Base-by-base conservation (phyloP, 2,888 invertebrate genomes). In the Monochamus alternatus region DNA sequence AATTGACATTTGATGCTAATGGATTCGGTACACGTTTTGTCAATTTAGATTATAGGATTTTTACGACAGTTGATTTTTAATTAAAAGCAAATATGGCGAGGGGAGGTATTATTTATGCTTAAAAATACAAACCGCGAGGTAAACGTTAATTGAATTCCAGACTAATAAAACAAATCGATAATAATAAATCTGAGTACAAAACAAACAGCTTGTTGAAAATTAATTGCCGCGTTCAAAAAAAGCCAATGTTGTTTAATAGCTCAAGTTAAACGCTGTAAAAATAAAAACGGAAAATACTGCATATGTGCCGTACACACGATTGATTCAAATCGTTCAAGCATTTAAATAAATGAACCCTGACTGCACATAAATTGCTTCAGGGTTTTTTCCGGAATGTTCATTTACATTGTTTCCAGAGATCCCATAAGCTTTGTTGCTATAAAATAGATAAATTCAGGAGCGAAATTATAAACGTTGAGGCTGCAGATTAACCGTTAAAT, bases 311-410 rank as follows among this genome's bases (percentile, higher is more conserved):
- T 79, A 75, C 74, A 79, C 58, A 66, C 77, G 79, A 81, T 80
- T 81, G 81, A 80, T 79, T 81, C 79, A 81, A 81, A 79, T 80
- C 78, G 80, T 62, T 74, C 75, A 70, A 72, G 73, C 79, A 76
- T 79, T 80, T 79, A 79, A 80, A 81, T 77, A 80, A 80, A 80
- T 80, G 78, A 75, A 77, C 77, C 74, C 77, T 75, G 77, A 77
- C 79, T 80, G 69, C 73, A 73, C 77, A 81, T 79, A 77, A 80
- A 80, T 81, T 76, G 62, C 62, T 31, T 60, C 60, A 62, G 51
- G 9, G 47, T 60, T 62, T 70, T 70, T 70, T 44, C 63, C 30
- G 47, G 47, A 60, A 60, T 47, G 60, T 65, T 60, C 73, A 60
- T 73, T 73, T 58, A 65, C 67, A 60, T 67, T 73, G 67, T 73